These are phyloP conservation scores for Cremastinae sp. DNA, from an alignment of 2,888 invertebrate genomes.

Conservation along the genomic window DNA sequence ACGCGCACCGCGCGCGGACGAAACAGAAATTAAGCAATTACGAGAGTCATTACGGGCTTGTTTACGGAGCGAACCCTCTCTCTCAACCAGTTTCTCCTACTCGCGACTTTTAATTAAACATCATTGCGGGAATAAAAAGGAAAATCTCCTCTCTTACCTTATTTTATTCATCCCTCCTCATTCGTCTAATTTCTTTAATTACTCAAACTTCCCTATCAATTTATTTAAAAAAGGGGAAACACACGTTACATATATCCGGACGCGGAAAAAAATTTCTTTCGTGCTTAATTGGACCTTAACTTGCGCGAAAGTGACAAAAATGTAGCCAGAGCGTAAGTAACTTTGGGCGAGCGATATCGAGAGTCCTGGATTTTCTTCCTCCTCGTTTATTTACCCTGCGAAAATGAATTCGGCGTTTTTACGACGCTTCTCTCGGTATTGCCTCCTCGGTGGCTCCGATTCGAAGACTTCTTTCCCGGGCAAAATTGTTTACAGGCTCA, in stretches of 20 bases:
- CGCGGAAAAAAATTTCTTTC: too few relatives aligned
- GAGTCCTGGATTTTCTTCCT: conserved; percentile 7
- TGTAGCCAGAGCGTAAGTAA: conserved; percentile 30
- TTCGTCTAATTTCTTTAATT: too few relatives aligned
- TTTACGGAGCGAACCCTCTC: too few relatives aligned
- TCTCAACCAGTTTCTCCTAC: conserved; percentile 29
- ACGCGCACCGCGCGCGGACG: conserved; percentile 46
- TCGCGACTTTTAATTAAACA: conserved; percentile 14
- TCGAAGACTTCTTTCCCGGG: conserved; percentile 1
- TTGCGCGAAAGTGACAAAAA: conserved; percentile 54
- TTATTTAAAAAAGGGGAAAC: conserved; percentile 27
- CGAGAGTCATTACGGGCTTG: conserved; percentile 69
- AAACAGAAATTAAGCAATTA: conserved; percentile 77
- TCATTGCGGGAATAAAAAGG: conserved; percentile 17
- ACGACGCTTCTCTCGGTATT: conserved; percentile 42
- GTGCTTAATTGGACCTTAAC: conserved; percentile 59
- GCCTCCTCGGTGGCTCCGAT: conserved; percentile 18
- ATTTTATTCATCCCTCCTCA: too few relatives aligned
- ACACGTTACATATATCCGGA: conserved; percentile 32
- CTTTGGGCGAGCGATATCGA: conserved; percentile 16
- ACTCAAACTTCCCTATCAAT: not conserved
- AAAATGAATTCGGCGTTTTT: conserved; percentile 57
- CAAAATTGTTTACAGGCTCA: conserved; percentile 46
- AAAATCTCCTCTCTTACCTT: too few relatives aligned
- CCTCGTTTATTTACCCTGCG: conserved; percentile 26